A percentile compares a stretch with the other conserved stretches of the same genome.
These are phyloP conservation scores for Gopherus evgoodei DNA, from an alignment of 2,113 vertebrate species.

Conservation along the genomic window DNA sequence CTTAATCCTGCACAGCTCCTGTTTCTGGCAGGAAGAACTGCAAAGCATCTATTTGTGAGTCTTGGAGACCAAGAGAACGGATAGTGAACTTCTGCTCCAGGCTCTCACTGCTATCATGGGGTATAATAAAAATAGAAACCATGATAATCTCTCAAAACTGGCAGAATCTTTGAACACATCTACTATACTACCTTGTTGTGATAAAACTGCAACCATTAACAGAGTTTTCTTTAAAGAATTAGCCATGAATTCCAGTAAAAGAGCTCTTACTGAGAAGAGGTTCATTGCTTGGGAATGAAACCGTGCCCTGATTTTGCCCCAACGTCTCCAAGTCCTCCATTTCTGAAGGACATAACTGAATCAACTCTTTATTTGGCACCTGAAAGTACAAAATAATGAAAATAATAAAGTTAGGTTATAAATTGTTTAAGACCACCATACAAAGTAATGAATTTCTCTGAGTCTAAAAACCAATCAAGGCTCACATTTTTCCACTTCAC, in stretches of 20 bases:
- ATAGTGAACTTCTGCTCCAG: not conserved
- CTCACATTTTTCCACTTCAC: not conserved
- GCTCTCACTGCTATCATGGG: not conserved
- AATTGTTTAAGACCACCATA: not conserved
- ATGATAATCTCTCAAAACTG: not conserved
- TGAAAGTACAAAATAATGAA: conserved; percentile 58
- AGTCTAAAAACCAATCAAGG: not conserved
- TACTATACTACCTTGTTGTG: not conserved
- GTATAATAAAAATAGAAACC: not conserved
- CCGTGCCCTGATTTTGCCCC: conserved; percentile 74
- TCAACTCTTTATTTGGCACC: conserved; percentile 85
- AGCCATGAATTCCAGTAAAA: not conserved
- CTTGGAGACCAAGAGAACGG: not conserved
- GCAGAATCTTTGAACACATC: not conserved
- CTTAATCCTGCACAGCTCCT: not conserved
- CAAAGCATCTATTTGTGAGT: not conserved
- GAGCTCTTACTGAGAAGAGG: conserved; percentile 81
- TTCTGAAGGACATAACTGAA: conserved; percentile 80
- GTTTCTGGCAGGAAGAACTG: not conserved
- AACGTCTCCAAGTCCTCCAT: conserved; percentile 77
- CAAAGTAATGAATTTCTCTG: not conserved
- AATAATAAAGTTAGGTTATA: not conserved
- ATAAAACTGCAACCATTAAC: not conserved
- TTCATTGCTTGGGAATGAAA: conserved; percentile 78
- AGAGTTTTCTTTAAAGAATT: not conserved